phyloP scores from a whole-genome alignment of 92 coral and sea anemone genomes.

The Zoanthus sansibaricus region DNA sequence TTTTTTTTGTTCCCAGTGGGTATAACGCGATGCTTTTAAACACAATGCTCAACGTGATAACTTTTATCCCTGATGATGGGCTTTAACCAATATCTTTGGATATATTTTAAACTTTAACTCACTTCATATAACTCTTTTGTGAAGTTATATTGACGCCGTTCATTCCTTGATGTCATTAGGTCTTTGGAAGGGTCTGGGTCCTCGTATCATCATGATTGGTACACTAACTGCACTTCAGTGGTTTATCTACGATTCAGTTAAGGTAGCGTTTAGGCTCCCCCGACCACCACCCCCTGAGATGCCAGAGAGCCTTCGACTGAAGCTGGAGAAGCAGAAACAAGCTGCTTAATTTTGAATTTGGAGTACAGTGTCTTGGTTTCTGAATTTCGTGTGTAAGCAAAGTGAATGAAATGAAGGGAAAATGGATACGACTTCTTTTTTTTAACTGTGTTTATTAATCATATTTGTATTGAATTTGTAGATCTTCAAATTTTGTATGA shows the following conservation, averaged over 20 bases:
- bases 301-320: constrained; percentile 94
- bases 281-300: constrained; percentile 99
- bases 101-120: no score
- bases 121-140: no score
- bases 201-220: constrained; percentile 99
- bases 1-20: no score
- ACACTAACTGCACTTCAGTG: constrained; percentile 99
- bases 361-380: neutral
- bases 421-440: constrained; percentile 33
- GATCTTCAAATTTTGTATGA: constrained; percentile 1
- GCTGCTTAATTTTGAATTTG: constrained; percentile 9
- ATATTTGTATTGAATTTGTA: neutral
- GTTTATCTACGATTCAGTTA: constrained; percentile 99
- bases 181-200: constrained; percentile 98
- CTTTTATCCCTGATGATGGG: no score
- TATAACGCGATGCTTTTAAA: no score
- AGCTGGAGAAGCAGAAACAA: constrained; percentile 53
- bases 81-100: no score
- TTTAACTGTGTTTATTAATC: neutral
- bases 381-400: constrained; percentile 4
- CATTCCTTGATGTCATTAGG: constrained; percentile 44
- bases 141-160: no score
- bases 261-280: constrained; percentile 97
- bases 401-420: neutral
- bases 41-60: no score